Base-by-base conservation (phyloP, 2,797 vertebrate species). In the Gymnocypris eckloni region DNA sequence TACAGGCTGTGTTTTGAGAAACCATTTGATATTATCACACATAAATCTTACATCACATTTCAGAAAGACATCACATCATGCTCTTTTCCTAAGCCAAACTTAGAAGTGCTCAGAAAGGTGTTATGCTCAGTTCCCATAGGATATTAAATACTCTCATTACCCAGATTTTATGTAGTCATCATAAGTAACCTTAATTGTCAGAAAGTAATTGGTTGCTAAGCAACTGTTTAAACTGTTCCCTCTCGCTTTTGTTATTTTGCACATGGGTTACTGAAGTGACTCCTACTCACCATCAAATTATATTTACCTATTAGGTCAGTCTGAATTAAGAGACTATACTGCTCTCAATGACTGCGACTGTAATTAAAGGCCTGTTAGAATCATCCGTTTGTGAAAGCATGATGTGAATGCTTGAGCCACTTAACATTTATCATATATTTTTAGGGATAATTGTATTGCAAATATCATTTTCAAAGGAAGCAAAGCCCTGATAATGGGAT, bases 161-260 rank as follows among this genome's bases (percentile, higher is more conserved):
- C 73, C 75, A 83, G 70, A 88, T 83, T 87, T 81, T 88, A 81
- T 88, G 82, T 64, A 33, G 56, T 64, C 82, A 88, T 88, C 85
- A 77, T 88, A 88, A 90, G 85, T 83, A 77, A 71, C 84, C 83
- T 72, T 88, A 88, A 90, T 88, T 90, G 85, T 88, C 2, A 5
- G 86, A 87, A 85, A 87, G 89, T 90, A 89, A 90, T 89, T 89
- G 85, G 89, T 90, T 90, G 88, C 89, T 87, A 87, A 85, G 89
- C 89, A 89, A 90, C 89, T 87, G 87, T 86, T 88, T 79, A 81
- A 90, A 88, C 85, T 71, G 78, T 90, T 86, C 25, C 48, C 72
- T 86, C 79, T 54, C 33, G 41, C 69, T 75, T 28, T 70, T 56
- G 52, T 86, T 82, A 76, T 81, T 76, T 86, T 76, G 66, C 39